Conservation (phyloP, 1,140 invertebrate species). For the Tetramorium simillimum region DNA sequence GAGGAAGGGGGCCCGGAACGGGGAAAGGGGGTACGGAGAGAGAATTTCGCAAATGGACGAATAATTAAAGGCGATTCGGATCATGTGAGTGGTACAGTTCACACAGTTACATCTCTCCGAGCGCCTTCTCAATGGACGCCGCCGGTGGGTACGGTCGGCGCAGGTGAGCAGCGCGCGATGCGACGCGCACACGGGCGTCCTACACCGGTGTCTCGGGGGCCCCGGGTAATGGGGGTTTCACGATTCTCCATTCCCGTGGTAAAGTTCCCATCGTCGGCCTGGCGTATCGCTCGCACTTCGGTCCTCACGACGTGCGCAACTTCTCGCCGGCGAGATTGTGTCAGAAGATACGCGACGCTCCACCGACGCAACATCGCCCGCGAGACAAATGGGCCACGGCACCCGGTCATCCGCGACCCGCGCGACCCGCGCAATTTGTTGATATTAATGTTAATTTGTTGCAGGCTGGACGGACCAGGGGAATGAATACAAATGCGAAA, state of each 20-base stretch:
- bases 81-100: slow-evolving; percentile 82
- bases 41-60: slow-evolving; percentile 75
- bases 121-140: slow-evolving; percentile 76
- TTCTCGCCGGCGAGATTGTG: slow-evolving; percentile 69
- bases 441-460: background rate
- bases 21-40: background rate
- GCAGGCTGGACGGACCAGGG: background rate
- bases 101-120: slow-evolving; percentile 78
- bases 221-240: slow-evolving; percentile 67
- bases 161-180: slow-evolving; percentile 53
- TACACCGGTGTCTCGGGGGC: slow-evolving; percentile 18
- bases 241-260: slow-evolving; percentile 79
- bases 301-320: slow-evolving; percentile 62
- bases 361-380: slow-evolving; percentile 10
- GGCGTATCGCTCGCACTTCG: slow-evolving; percentile 61
- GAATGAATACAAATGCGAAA: background rate
- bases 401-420: background rate
- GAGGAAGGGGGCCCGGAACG: background rate
- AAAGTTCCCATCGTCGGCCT: slow-evolving; percentile 80
- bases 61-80: slow-evolving; percentile 78
- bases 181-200: background rate
- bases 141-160: slow-evolving; percentile 60
- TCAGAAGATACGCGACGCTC: slow-evolving; percentile 75
- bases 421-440: background rate
- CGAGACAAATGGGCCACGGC: background rate